Base-by-base conservation (phyloP, 1,140 invertebrate genomes). In the Zaprionus inermis region DNA sequence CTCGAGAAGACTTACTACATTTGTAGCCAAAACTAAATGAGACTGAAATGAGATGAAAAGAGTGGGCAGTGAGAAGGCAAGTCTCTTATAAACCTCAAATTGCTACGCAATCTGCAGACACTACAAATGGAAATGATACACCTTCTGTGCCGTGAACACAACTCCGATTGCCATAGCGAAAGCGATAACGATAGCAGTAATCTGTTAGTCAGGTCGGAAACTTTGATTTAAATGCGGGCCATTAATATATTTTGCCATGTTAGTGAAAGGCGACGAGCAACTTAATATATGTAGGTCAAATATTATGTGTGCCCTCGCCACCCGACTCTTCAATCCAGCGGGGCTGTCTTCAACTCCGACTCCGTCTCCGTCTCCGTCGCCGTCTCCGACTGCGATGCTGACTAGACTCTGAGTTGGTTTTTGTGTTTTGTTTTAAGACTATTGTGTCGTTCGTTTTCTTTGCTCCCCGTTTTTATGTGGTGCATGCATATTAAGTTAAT, bases 221-320 rank as follows among this genome's bases (percentile, higher is more conserved):
- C 49, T 61, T 52, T 44, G 63, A 46, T 58, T 59, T 56, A 68
- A 73, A 68, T 60, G 36, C 59, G 49, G 46, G n/a, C 56, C 64
- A 73, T 68, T 73, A 56, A 60, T 56, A 32, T 18, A 32, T 60
- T 60, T 67, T 55, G 49, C 4, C 63, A 44, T 55, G 49, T n/a
- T n/a, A 55, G 71, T 69, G 65, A 73, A 73, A 73, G 71, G 71
- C 71, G 71, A 68, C 46, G 56, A 20, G 18, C 10, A 49, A 49
- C 9, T 20, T 49, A 49, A 49, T 49, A 20, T 49, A 49, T 49
- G 44, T 49, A 11, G 38, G n/a, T 44, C n/a, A 22, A 12, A 49
- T 49, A 22, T 49, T 49, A 49, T 49, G 44, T 22, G 3, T 22
- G 10, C 18, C 28, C n/a, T 44, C 44, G 34, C 30, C 22, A 20